phyloP scores from a whole-genome alignment of 2,797 vertebrate species.

The Dendrocincla tyrannina region DNA sequence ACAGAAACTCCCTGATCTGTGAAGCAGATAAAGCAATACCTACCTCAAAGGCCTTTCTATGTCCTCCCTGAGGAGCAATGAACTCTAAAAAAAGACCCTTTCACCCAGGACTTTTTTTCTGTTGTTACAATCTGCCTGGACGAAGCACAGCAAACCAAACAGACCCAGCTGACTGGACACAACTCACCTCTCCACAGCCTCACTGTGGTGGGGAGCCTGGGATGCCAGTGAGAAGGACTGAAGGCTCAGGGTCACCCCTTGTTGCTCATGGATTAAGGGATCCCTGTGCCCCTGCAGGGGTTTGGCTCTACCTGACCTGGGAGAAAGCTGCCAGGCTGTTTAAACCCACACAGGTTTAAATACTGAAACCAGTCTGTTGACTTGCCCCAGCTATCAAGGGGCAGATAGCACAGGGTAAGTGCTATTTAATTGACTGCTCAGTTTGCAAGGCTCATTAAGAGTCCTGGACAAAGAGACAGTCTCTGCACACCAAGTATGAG shows the following conservation, averaged over 20 bases:
- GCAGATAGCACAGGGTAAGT: neutral
- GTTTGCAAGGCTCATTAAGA: neutral
- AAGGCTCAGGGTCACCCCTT: neutral
- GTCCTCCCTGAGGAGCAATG: conserved; percentile 19
- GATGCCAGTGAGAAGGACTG: neutral
- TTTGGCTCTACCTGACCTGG: neutral
- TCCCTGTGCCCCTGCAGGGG: neutral
- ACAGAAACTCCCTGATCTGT: conserved; percentile 26
- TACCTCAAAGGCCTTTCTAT: conserved; percentile 28
- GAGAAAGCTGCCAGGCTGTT: neutral
- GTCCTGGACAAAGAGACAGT: neutral
- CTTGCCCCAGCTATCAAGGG: neutral
- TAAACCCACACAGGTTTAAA: neutral
- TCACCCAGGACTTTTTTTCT: neutral
- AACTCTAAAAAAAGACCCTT: neutral
- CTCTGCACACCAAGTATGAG: conserved; percentile 37
- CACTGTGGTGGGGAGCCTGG: rapidly evolving
- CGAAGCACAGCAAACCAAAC: neutral
- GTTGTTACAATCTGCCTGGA: neutral
- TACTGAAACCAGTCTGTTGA: neutral
- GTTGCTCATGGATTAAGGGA: neutral
- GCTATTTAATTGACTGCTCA: neutral
- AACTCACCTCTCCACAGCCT: neutral
- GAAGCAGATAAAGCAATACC: conserved; percentile 46
- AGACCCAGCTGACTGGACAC: neutral